A percentile compares a stretch with the other conserved stretches of the same genome.
These are phyloP conservation scores for Campoletis raptor DNA, from an alignment of 2,888 invertebrate species.

Conservation along the genomic window DNA sequence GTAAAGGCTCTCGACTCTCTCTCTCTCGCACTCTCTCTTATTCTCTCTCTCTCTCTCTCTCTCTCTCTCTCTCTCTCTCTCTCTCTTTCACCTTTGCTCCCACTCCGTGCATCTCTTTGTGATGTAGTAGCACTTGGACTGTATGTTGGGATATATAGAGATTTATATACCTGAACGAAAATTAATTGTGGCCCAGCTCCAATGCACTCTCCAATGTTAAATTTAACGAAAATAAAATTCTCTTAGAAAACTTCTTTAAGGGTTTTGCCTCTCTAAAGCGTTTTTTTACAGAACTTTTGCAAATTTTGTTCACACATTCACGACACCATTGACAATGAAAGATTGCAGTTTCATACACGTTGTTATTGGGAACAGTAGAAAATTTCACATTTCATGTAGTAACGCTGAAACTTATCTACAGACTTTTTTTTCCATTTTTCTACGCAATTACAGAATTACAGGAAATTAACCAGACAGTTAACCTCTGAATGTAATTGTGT, in stretches of 20 bases:
- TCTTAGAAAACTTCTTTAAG: background rate
- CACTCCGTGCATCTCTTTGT: conserved; percentile 28
- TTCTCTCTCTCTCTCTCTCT: conserved; percentile 3
- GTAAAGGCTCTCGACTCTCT: conserved; percentile 15
- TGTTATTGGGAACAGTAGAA: no score
- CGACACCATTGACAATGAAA: no score
- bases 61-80: conserved; percentile 12
- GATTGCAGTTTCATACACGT: no score
- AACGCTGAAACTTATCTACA: no score
- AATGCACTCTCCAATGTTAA: background rate
- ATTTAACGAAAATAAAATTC: background rate
- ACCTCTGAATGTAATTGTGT: no score
- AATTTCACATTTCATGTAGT: no score
- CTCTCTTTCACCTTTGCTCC: background rate
- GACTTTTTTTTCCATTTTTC: no score
- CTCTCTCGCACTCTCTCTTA: conserved; percentile 18
- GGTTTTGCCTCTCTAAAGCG: no score
- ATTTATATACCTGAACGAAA: conserved; percentile 24
- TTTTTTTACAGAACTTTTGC: no score
- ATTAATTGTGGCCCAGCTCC: background rate
- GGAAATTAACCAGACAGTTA: no score
- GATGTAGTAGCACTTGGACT: conserved; percentile 25
- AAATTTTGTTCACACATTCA: no score
- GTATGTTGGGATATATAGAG: background rate
- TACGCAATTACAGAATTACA: no score